phyloP scores from a whole-genome alignment of 2,888 invertebrate species.

The Prenolepis imparis region DNA sequence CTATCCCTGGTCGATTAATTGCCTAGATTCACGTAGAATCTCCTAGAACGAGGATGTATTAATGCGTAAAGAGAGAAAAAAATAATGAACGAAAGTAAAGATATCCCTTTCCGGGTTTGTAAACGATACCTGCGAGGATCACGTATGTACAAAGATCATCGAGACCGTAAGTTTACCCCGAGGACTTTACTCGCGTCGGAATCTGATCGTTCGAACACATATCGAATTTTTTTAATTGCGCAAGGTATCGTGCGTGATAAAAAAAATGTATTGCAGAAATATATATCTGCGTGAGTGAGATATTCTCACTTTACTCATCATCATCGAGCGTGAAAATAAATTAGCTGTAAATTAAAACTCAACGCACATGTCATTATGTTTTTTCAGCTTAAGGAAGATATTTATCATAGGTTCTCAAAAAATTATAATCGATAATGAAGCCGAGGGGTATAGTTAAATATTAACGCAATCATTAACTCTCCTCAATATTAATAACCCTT shows the following conservation, averaged over 20 bases:
- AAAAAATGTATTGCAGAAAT: background rate
- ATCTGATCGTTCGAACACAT: slow-evolving; percentile 62
- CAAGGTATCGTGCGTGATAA: background rate
- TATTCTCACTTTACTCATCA: background rate
- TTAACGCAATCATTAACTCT: slow-evolving; percentile 15
- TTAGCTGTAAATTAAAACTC: background rate
- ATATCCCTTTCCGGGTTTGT: slow-evolving; percentile 63
- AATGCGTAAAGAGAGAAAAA: background rate
- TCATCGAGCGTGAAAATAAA: background rate
- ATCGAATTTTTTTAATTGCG: slow-evolving; percentile 66
- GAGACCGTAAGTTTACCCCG: slow-evolving; percentile 73
- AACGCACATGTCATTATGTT: background rate
- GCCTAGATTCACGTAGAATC: background rate
- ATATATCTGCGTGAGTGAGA: background rate
- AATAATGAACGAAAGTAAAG: slow-evolving; percentile 30
- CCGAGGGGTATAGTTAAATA: background rate
- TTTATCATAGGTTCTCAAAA: background rate
- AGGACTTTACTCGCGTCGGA: slow-evolving; percentile 73
- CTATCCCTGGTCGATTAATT: background rate
- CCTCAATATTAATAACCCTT: background rate
- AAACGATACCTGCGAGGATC: slow-evolving; percentile 72
- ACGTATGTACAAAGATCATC: slow-evolving; percentile 51
- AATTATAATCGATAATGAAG: background rate
- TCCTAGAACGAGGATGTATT: background rate
- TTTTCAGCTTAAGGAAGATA: background rate